Evolutionary conservation across 2,113 vertebrate genomes (phyloP).

Genomic region (Heterochromis multidens): DNA sequence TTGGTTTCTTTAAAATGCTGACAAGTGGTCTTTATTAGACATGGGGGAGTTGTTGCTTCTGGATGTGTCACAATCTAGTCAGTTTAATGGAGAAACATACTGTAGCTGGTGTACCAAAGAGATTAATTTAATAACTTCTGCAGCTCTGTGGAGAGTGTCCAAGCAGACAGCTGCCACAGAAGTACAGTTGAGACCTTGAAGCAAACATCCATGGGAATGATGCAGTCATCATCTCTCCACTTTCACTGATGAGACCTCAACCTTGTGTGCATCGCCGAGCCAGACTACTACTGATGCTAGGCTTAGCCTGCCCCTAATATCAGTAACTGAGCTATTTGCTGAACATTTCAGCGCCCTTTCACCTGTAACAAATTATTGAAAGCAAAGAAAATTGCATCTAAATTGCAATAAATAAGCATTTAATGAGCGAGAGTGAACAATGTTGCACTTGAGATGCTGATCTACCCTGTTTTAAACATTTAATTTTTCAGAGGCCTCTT

Average conservation of each 20-base stretch:
- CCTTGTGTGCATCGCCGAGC: not conserved
- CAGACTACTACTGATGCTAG: not conserved
- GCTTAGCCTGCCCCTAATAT: not conserved
- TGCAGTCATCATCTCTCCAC: not conserved
- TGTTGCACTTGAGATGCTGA: conserved; percentile 19
- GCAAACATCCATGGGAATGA: conserved; percentile 11
- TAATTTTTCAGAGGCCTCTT: conserved; percentile 12
- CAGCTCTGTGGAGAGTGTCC: conserved; percentile 20
- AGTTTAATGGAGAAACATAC: conserved; percentile 20
- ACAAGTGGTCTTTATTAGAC: conserved; percentile 43
- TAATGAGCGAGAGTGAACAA: conserved; percentile 19
- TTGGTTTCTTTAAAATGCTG: conserved; percentile 30
- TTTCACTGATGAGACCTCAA: not conserved
- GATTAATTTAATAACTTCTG: conserved; percentile 46
- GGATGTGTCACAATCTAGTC: conserved; percentile 29
- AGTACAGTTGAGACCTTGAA: conserved; percentile 10
- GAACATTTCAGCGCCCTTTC: not conserved
- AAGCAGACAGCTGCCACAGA: conserved; percentile 6
- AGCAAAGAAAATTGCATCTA: not conserved
- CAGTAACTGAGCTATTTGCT: not conserved
- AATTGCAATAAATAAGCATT: conserved; percentile 26
- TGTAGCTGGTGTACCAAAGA: conserved; percentile 26
- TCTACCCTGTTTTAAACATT: not conserved
- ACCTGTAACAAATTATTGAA: not conserved
- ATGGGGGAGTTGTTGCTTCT: conserved; percentile 8